Base-by-base conservation (phyloP, 1,140 invertebrate genomes). In the Daktulosphaira vitifoliae region DNA sequence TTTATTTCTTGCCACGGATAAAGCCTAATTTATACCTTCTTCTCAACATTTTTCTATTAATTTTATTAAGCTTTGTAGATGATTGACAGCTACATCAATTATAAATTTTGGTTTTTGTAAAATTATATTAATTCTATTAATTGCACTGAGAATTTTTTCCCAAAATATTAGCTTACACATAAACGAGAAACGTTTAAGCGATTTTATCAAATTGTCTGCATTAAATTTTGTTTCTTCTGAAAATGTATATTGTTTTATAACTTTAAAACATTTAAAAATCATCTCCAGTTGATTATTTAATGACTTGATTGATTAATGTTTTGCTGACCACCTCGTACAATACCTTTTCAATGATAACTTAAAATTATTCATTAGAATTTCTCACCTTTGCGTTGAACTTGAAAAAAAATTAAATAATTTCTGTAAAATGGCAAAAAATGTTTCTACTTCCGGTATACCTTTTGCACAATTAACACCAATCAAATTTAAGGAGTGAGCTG, bases 391-490 rank as follows among this genome's bases (percentile, higher is more conserved):
- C 2, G 53, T 56, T 42, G 22, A 56, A 56, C 22, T 25, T 8
- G n/a, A 42, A 56, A 56, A 56, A 3, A 42, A 25, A 56, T 56
- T 42, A 42, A 56, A 56, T 56, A 56, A 42, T 25, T 56, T 56
- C 6, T 56, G 52, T 42, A 56, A 4, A 5, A 25, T 42, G 15
- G 33, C 52, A 15, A 56, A 56, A 54, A 23, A 56, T 8, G 13
- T 54, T 54, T 54, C 9, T 44, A 44, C 66, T 64, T 56, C 18
- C 8, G 49, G 33, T 66, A 66, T 68, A 42, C 29, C 65, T 66
- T 71, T 54, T 65, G 67, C 68, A 46, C 68, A 56, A 51, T 59
- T n/a, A 16, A 50, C 65, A 29, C 46, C 49, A 11, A 33, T 25
- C 15, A 51, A 37, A 51, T 65, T 66, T 22, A 54, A 50, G 15